phyloP scores from a whole-genome alignment of 2,797 vertebrate species.

The Schizothorax lantsangensis region DNA sequence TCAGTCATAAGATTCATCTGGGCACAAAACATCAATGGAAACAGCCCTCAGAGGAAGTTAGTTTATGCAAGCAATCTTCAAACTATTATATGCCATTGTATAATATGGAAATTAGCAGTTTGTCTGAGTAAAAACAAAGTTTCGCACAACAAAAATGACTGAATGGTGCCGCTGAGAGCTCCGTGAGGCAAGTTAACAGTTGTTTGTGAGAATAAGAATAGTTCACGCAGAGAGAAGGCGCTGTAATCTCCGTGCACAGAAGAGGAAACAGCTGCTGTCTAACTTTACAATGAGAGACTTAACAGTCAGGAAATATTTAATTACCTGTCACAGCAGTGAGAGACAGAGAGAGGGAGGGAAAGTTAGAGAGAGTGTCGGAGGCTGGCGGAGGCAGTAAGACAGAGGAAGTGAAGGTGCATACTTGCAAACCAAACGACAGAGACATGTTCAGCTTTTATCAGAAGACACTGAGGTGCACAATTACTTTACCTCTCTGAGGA shows the following conservation, averaged over 20 bases:
- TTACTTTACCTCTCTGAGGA: conserved; percentile 43
- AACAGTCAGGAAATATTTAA: conserved; percentile 59
- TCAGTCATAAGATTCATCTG: conserved; percentile 9
- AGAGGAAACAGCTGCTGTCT: conserved; percentile 37
- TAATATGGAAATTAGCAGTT: conserved; percentile 15
- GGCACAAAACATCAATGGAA: conserved; percentile 20
- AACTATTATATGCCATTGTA: conserved; percentile 3
- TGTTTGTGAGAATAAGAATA: conserved; percentile 42
- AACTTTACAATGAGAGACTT: conserved; percentile 52
- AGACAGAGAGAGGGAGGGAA: conserved; percentile 36
- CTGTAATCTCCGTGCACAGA: conserved; percentile 37
- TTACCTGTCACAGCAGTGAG: conserved; percentile 58
- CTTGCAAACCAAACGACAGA: conserved; percentile 35
- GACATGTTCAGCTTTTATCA: conserved; percentile 36
- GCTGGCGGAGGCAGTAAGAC: conserved; percentile 5
- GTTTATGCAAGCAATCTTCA: conserved; percentile 31
- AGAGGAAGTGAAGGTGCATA: conserved; percentile 20
- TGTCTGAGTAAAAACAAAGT: conserved; percentile 28
- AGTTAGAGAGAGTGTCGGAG: conserved; percentile 33
- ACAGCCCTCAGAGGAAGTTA: not conserved
- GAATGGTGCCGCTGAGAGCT: conserved; percentile 20
- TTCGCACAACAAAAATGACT: conserved; percentile 23
- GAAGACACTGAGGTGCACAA: conserved; percentile 35
- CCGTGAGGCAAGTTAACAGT: conserved; percentile 30
- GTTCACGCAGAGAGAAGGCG: conserved; percentile 37